Conservation (phyloP, 2,113 vertebrate species). For the Pithys albifrons region DNA sequence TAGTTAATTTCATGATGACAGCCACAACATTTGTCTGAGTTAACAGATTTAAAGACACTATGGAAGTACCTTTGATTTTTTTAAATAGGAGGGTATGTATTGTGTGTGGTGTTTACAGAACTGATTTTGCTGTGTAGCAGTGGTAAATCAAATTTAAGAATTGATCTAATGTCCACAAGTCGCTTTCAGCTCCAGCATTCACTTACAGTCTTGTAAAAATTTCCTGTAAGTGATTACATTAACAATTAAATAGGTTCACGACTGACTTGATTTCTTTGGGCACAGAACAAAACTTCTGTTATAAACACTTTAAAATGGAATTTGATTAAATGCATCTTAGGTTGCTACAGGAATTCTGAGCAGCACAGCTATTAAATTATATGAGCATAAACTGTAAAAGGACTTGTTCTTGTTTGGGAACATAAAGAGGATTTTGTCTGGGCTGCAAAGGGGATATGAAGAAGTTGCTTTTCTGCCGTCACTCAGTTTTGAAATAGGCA, state of each 20-base stretch:
- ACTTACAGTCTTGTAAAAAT: not conserved
- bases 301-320: not conserved
- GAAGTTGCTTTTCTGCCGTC: not conserved
- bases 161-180: not conserved
- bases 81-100: not conserved
- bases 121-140: not conserved
- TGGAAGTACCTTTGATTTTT: constrained; percentile 25
- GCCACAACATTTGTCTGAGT: constrained; percentile 37
- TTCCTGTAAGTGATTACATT: not conserved
- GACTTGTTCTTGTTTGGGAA: not conserved
- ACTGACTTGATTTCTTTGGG: not conserved
- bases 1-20: constrained; percentile 57
- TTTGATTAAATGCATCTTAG: not conserved
- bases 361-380: not conserved
- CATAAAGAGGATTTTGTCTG: constrained; percentile 31
- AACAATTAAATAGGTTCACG: not conserved
- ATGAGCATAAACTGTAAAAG: not conserved
- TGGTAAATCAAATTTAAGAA: constrained; percentile 21
- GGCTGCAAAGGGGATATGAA: not conserved
- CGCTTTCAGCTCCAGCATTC: not conserved
- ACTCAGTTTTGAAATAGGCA: constrained; percentile 13
- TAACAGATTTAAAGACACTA: constrained; percentile 34
- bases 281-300: not conserved
- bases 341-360: not conserved
- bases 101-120: not conserved